phyloP scores from a whole-genome alignment of 2,888 invertebrate genomes.

The Furcula furcula region DNA sequence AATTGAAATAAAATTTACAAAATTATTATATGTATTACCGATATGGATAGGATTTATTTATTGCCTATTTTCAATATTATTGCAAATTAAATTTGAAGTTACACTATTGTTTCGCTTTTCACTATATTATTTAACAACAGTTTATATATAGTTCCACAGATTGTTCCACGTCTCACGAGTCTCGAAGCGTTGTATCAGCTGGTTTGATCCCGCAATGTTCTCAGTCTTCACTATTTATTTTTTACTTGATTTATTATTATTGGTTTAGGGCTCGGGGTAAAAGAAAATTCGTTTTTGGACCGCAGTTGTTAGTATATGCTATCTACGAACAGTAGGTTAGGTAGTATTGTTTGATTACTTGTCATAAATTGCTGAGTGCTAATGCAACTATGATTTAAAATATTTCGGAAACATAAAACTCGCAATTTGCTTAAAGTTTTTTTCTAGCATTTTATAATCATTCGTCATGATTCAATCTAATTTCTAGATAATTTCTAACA shows the following conservation, averaged over 20 bases:
- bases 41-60: conserved; percentile 23
- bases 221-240: conserved; percentile 39
- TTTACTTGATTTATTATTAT: conserved; percentile 30
- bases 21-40: conserved; percentile 13
- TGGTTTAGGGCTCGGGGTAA: conserved; percentile 34
- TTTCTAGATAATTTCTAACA: too few relatives aligned
- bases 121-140: not conserved
- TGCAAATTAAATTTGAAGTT: not conserved
- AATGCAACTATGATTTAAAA: too few relatives aligned
- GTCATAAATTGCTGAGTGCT: too few relatives aligned
- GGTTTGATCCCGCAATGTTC: conserved; percentile 30
- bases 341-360: conserved; percentile 10
- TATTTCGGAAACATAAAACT: too few relatives aligned
- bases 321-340: conserved; percentile 12
- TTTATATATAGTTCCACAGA: not conserved
- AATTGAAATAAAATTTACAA: conserved; percentile 18
- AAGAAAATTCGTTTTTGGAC: conserved; percentile 46
- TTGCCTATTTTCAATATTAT: conserved; percentile 11
- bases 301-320: conserved; percentile 23
- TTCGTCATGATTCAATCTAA: too few relatives aligned
- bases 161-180: not conserved
- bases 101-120: not conserved
- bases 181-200: not conserved
- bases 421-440: too few relatives aligned
- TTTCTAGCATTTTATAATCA: too few relatives aligned